Evolutionary conservation across 2,113 vertebrate genomes (phyloP).

Genomic region (Penelope pileata): DNA sequence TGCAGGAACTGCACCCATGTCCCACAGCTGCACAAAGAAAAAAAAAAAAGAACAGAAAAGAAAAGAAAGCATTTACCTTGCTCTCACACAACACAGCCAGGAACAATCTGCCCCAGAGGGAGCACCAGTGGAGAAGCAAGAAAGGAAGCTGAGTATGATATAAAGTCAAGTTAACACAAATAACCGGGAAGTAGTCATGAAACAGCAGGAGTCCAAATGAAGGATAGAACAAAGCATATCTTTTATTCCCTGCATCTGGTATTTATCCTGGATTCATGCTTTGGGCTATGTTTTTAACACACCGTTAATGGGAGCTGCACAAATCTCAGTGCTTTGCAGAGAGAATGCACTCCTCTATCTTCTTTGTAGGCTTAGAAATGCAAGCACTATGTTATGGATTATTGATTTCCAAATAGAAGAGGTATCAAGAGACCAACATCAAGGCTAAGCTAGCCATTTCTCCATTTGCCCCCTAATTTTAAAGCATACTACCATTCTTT

Average conservation of each 20-base stretch:
- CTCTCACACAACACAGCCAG: neutral
- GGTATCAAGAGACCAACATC: neutral
- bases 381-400: neutral
- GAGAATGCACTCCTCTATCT: neutral
- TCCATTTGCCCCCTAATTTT: neutral
- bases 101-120: neutral
- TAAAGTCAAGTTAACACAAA: neutral
- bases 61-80: neutral
- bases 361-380: neutral
- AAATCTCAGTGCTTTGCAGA: conserved; percentile 7
- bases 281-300: conserved; percentile 35
- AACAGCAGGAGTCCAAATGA: conserved; percentile 28
- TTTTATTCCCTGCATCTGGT: conserved; percentile 7
- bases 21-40: neutral
- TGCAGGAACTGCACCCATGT: neutral
- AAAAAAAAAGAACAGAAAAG: no score
- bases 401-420: neutral
- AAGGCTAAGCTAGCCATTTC: neutral
- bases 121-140: neutral
- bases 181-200: neutral
- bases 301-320: neutral
- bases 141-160: neutral
- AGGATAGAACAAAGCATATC: conserved; percentile 8
- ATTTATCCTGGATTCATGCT: conserved; percentile 33
- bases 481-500: neutral